Percentiles rank a stretch among this genome's conserved stretches.
phyloP scores from a whole-genome alignment of 1,140 invertebrate genomes.

The Leucophenga varia region DNA sequence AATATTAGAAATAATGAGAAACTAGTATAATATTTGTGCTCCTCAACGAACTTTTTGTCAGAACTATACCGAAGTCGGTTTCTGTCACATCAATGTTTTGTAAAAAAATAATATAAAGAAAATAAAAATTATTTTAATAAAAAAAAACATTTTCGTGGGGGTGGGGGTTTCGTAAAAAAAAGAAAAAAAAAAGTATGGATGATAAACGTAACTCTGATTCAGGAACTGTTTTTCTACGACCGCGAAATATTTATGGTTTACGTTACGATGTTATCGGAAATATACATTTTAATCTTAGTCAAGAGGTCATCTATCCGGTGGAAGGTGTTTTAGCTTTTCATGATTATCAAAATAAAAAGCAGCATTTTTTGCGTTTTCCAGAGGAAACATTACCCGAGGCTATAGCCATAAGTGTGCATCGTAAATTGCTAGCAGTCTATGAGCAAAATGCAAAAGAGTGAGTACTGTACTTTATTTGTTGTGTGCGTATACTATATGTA shows the following conservation, averaged over 20 bases:
- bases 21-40: no score
- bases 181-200: no score
- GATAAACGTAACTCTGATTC: no score
- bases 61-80: no score
- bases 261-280: slow-evolving; percentile 63
- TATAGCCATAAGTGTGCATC: slow-evolving; percentile 42
- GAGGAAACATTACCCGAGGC: slow-evolving; percentile 41
- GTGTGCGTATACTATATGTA: no score
- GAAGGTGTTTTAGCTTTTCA: slow-evolving; percentile 64
- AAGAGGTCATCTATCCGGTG: slow-evolving; percentile 67
- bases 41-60: no score
- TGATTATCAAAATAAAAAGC: slow-evolving; percentile 59
- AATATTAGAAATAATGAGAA: no score
- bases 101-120: no score
- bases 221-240: slow-evolving; percentile 54
- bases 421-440: slow-evolving; percentile 45
- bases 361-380: slow-evolving; percentile 56
- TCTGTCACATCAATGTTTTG: no score
- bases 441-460: slow-evolving; percentile 35
- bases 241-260: slow-evolving; percentile 63
- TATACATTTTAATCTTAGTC: slow-evolving; percentile 62
- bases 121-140: no score
- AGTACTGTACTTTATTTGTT: neutral
- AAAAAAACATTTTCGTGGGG: no score
- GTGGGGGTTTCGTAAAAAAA: no score